Evolutionary conservation across 2,113 vertebrate species (phyloP), one percentile per base, ranked within the genome.

Genomic region (Pholis gunnellus): DNA sequence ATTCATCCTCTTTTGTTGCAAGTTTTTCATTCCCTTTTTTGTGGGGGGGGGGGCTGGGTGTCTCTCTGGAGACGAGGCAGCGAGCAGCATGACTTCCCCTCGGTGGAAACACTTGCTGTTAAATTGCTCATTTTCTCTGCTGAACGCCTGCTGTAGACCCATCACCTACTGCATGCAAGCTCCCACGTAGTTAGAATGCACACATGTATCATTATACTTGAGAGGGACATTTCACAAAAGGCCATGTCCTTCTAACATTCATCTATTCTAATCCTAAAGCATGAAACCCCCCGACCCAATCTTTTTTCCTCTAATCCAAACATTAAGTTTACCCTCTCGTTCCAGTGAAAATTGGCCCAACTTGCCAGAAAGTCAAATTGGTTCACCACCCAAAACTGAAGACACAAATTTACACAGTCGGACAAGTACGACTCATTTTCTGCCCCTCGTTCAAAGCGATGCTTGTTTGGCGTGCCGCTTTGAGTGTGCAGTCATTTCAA

Each of bases 1-100:
- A 70, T 86, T 80, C 38, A 83, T 87, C 72, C 81, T 81, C 64
- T 79, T 84, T 75, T 73, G 59, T 82, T 75, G 69, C 79, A 71
- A 54, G 59, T 75, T 86, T 86, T 84, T 88, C 20, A 8, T 78
- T 38, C 1, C 1, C 72, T 74, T 75, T 57, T 42, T 82, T 79
- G 66, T 18, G 11, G 36, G 36, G 36, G 6, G 36, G 36, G 36
- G 36, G 69, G 77, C 64, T 69, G 44, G n/a, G n/a, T 63, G 71
- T 84, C 50, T 79, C 76, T 60, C 42, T n/a, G 60, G 80, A 85
- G 79, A 87, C 2, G 72, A 83, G 71, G 73, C 78, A 79, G 83
- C 25, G 0, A 84, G 67, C 60, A 68, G 82, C 75, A 59, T 72
- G 87, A 42, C 74, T 31, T 80, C 78, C 57, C 72, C 81, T 81